Base-by-base conservation (phyloP, 2,888 invertebrate species). In the Argyresthia goedartella region DNA sequence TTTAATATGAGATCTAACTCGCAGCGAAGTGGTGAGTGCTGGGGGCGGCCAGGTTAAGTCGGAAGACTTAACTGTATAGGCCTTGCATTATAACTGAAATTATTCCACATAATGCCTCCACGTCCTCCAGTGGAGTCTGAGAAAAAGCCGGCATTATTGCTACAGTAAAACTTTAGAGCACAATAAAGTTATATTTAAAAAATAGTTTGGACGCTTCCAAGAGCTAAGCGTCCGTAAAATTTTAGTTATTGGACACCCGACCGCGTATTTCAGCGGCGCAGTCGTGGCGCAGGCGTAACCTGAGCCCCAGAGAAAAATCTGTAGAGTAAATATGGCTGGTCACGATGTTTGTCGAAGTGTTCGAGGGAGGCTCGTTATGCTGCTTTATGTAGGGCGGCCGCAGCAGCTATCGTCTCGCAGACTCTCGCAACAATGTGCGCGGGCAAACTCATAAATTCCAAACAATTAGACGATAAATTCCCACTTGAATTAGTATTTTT, bases 381-480 rank as follows among this genome's bases (percentile, higher is more conserved):
- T 73, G 67, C 64, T 76, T 73, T 71, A 76, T 76, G 68, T 66
- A 62, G 63, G 62, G 60, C 60, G 60, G 62, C 60, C 63, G 66
- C 69, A 67, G 51, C 34, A 2, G 44, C 70, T 65, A 75, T 70
- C 68, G 68, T 61, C 66, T 25, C 25, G 25, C 25, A 25, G 25
- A 25, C 25, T 66, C 64, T 66, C 64, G 62, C 70, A 76, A 76
- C 77, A 77, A 75, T 76, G 71, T 69, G 62, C 68, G 60, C 60
- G 25, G 25, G 65, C 62, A 63, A 66, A 68, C 71, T 71, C 76
- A 71, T 80, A 80, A 81, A 80, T 79, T 70, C 65, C 62, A 71
- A 78, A 78, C 79, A 80, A 80, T 81, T 78, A 81, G 70, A 74
- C 73, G 65, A 79, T 80, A 80, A 80, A 79, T 79, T 71, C 68